Evolutionary conservation across 2,797 vertebrate species (phyloP).

Genomic region (Molossus alvarezi): DNA sequence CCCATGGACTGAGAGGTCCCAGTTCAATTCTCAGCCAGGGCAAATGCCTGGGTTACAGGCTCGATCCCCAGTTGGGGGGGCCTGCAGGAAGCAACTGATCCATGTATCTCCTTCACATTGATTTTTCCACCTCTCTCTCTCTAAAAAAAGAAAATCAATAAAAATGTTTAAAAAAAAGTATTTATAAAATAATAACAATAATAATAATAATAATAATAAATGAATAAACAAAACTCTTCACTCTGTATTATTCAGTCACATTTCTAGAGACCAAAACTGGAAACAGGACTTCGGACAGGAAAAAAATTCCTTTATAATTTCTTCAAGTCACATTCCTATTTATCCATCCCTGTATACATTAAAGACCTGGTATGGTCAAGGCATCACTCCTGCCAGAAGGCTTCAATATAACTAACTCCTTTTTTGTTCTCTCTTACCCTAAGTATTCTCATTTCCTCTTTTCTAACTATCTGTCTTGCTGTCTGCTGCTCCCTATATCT

Average conservation of each 20-base stretch:
- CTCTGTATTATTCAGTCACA: not conserved
- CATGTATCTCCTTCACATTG: no score
- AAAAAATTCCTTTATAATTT: slow-evolving; percentile 29
- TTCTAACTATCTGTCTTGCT: not conserved
- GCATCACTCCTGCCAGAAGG: not conserved
- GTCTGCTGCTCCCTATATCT: not conserved
- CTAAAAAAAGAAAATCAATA: no score
- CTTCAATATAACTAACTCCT: not conserved
- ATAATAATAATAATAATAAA: no score
- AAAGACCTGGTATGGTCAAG: not conserved
- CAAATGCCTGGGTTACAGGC: no score
- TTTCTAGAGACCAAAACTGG: slow-evolving; percentile 34
- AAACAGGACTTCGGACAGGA: not conserved
- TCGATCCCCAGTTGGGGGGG: no score
- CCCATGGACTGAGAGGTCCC: no score
- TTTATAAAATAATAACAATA: no score
- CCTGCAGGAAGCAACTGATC: no score
- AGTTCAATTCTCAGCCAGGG: no score
- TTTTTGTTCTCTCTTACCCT: not conserved
- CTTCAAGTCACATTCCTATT: not conserved
- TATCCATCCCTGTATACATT: not conserved
- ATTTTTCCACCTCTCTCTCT: no score
- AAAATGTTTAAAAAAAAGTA: no score
- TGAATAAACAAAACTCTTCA: not conserved
- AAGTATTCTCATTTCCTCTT: slow-evolving; percentile 34